A percentile compares a stretch with the other conserved stretches of the same genome.
Conservation (phyloP, 2,888 invertebrate genomes). For the Philereme vetulata region DNA sequence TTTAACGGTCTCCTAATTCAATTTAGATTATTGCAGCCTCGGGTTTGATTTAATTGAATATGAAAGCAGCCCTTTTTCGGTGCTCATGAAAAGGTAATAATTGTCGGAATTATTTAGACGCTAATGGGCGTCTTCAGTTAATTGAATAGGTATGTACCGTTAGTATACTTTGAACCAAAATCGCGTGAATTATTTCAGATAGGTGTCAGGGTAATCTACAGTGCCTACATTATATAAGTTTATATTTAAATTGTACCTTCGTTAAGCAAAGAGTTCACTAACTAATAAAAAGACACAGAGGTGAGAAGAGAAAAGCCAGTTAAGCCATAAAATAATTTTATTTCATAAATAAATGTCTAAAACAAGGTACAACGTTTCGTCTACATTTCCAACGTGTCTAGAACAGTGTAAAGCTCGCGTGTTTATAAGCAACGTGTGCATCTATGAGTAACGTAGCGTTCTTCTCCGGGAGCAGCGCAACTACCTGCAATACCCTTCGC, state of each 20-base stretch:
- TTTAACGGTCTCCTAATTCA: too few relatives aligned
- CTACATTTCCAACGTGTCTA: slow-evolving; percentile 76
- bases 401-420: slow-evolving; percentile 81
- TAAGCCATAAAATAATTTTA: slow-evolving; percentile 78
- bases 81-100: too few relatives aligned
- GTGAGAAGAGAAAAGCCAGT: slow-evolving; percentile 41
- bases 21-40: too few relatives aligned
- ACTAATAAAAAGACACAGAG: slow-evolving; percentile 12
- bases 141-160: too few relatives aligned
- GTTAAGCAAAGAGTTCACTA: slow-evolving; percentile 1
- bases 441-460: slow-evolving; percentile 69
- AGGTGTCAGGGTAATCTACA: background rate
- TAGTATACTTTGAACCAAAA: too few relatives aligned
- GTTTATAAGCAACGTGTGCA: slow-evolving; percentile 75
- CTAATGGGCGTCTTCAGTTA: too few relatives aligned
- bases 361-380: slow-evolving; percentile 73
- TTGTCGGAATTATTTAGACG: too few relatives aligned
- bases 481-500: slow-evolving; percentile 96
- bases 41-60: too few relatives aligned
- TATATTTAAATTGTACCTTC: slow-evolving; percentile 13
- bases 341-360: slow-evolving; percentile 76
- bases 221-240: background rate
- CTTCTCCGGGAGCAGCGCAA: slow-evolving; percentile 50
- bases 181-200: too few relatives aligned
- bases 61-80: too few relatives aligned